phyloP scores from a whole-genome alignment of 2,113 vertebrate species.

The Cyanocitta stelleri region DNA sequence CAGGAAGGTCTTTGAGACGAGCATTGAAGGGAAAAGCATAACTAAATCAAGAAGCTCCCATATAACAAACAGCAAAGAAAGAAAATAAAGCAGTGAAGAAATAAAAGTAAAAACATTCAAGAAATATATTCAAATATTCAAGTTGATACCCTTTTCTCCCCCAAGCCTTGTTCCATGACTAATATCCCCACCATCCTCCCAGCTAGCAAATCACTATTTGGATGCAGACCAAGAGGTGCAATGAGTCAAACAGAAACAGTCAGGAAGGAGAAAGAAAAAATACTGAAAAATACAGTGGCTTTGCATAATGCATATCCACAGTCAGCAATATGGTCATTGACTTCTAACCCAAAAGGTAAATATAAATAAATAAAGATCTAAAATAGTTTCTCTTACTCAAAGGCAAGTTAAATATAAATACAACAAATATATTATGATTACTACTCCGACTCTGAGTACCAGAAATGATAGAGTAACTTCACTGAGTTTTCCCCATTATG shows the following conservation, averaged over 20 bases:
- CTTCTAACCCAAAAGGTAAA: conserved; percentile 10
- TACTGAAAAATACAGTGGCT: background rate
- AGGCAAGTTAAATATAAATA: conserved; percentile 31
- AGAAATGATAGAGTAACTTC: background rate
- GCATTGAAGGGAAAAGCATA: background rate
- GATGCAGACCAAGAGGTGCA: conserved; percentile 25
- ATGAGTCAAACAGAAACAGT: background rate
- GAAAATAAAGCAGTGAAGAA: background rate
- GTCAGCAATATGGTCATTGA: background rate
- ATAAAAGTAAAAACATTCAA: conserved; percentile 11
- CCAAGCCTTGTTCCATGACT: background rate
- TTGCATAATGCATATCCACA: background rate
- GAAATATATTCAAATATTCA: background rate
- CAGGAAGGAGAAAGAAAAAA: background rate
- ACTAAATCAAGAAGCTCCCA: background rate
- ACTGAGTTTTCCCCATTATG: background rate
- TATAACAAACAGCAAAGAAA: background rate
- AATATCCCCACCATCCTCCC: background rate
- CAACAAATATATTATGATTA: background rate
- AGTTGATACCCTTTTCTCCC: background rate
- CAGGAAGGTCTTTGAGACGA: background rate
- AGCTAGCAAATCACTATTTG: conserved; percentile 1
- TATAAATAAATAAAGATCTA: conserved; percentile 39
- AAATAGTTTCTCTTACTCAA: conserved; percentile 46
- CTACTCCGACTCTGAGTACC: background rate